Evolutionary conservation across 2,113 vertebrate genomes (phyloP).

Genomic region (Ahaetulla prasina): DNA sequence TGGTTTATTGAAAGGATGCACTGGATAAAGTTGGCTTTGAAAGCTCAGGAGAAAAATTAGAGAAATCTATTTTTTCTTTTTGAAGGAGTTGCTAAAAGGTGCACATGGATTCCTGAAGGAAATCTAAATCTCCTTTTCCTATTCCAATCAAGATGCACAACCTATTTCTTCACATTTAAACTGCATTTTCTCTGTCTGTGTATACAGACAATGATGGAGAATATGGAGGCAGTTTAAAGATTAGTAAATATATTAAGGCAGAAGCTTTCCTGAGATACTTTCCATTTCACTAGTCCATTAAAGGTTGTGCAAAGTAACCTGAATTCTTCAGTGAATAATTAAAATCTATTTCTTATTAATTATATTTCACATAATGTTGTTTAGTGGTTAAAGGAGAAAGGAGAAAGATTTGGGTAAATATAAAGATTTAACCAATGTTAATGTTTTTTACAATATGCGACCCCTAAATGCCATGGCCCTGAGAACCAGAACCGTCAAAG

Average conservation of each 20-base stretch:
- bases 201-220: neutral
- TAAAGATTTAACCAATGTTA: neutral
- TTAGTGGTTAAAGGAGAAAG: neutral
- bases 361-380: neutral
- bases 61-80: neutral
- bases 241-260: neutral
- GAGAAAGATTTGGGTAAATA: neutral
- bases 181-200: neutral
- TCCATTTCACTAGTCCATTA: neutral
- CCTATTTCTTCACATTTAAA: neutral
- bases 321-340: neutral
- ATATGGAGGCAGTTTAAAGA: neutral
- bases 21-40: neutral
- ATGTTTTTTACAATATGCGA: neutral
- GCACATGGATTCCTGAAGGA: neutral
- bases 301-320: neutral
- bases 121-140: neutral
- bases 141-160: neutral
- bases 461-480: neutral
- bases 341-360: neutral
- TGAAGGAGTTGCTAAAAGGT: neutral
- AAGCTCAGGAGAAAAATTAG: neutral
- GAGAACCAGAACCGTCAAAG: neutral
- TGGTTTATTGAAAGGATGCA: slow-evolving; percentile 1
- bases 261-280: neutral